Conservation (phyloP, 2,797 vertebrate species). For the Macropodus opercularis region DNA sequence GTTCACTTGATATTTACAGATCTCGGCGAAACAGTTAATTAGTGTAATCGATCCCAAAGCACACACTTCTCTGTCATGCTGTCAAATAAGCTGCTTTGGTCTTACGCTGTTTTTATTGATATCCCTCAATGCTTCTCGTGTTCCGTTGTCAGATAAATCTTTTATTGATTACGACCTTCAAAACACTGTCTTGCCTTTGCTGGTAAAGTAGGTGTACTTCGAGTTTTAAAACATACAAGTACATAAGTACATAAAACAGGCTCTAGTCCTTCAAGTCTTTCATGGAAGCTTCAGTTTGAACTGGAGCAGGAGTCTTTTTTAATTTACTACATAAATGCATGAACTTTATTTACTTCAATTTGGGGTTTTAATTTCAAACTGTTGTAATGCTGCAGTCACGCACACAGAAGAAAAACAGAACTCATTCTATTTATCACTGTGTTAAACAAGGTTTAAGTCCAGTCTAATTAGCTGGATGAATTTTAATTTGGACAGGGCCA, state of each 20-base stretch:
- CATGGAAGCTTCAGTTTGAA: not conserved
- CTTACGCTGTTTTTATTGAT: conserved; percentile 59
- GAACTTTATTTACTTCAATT: too few relatives aligned
- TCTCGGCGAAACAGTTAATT: conserved; percentile 68
- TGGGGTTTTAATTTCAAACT: too few relatives aligned
- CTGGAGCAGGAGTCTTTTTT: too few relatives aligned
- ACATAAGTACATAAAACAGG: not conserved
- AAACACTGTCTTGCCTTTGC: conserved; percentile 12
- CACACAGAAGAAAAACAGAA: too few relatives aligned
- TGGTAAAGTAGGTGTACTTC: conserved; percentile 16
- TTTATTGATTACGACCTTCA: conserved; percentile 58
- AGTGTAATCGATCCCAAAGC: conserved; percentile 60
- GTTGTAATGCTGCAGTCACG: too few relatives aligned
- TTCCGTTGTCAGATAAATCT: conserved; percentile 54
- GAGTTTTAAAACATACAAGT: conserved; percentile 18
- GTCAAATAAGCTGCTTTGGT: conserved; percentile 62
- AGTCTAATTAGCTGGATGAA: too few relatives aligned
- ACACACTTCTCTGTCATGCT: conserved; percentile 66
- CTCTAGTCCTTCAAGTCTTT: not conserved
- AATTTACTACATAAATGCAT: too few relatives aligned
- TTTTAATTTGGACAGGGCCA: too few relatives aligned
- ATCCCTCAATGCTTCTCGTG: conserved; percentile 9
- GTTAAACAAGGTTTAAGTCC: too few relatives aligned
- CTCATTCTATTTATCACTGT: too few relatives aligned
- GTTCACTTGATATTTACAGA: conserved; percentile 68